Evolutionary conservation across 2,797 vertebrate genomes (phyloP).

Genomic region (Chiropotes sagulatus): DNA sequence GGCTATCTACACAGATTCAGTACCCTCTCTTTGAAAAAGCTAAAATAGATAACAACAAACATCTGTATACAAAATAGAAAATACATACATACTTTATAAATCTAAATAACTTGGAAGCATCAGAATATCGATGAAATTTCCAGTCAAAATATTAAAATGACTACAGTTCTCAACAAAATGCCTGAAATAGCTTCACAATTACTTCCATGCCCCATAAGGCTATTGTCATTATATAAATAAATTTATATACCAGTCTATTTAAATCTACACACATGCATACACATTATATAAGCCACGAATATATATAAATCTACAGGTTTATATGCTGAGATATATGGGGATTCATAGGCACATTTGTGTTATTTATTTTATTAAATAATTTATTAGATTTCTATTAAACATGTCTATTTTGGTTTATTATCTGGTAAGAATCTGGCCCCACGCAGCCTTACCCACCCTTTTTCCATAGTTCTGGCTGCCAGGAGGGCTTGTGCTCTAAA

Average conservation of each 20-base stretch:
- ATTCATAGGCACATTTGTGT: slow-evolving; percentile 63
- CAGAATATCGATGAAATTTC: slow-evolving; percentile 5
- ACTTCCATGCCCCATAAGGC: neutral
- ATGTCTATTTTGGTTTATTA: slow-evolving; percentile 71
- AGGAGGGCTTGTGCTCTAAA: slow-evolving; percentile 16
- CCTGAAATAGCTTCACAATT: slow-evolving; percentile 29
- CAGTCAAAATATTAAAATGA: slow-evolving; percentile 42
- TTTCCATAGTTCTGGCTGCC: slow-evolving; percentile 25
- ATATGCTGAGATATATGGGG: slow-evolving; percentile 58
- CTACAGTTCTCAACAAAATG: slow-evolving; percentile 20
- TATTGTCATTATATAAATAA: slow-evolving; percentile 41
- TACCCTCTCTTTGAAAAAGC: neutral
- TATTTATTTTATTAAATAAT: slow-evolving; percentile 73
- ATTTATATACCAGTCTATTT: slow-evolving; percentile 54
- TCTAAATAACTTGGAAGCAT: slow-evolving; percentile 2
- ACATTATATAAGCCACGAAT: slow-evolving; percentile 56
- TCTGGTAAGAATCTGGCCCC: slow-evolving; percentile 47
- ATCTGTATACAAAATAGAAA: slow-evolving; percentile 15
- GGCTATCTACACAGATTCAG: neutral
- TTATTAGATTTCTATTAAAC: slow-evolving; percentile 74
- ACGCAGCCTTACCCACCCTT: neutral
- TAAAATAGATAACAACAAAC: neutral
- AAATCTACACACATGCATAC: neutral
- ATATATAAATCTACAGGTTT: slow-evolving; percentile 63
- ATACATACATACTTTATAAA: neutral